Base-by-base conservation (phyloP, 2,888 invertebrate genomes). In the Xylocampa areola region DNA sequence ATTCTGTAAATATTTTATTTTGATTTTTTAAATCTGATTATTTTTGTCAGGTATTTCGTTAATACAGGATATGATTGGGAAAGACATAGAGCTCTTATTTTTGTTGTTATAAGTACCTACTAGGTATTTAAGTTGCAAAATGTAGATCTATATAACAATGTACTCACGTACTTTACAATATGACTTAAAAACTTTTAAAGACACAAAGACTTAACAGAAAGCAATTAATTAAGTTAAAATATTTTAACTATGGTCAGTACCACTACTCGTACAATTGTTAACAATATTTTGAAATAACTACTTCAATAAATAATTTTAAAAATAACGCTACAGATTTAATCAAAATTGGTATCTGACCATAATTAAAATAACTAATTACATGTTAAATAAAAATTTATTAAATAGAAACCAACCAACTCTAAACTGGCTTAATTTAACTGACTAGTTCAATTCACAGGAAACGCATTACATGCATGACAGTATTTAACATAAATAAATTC, bases 41-140 rank as follows among this genome's bases (percentile, higher is more conserved):
- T 69, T 76, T 78, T 80, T 81, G 73, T 90, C 93, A 93, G 93
- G 92, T 93, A 92, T 91, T 88, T 84, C 88, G 91, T 92, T 91
- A 44, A 65, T 79, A 81, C 68, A 81, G 85, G 93, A 93, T 94
- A 94, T 94, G 93, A 90, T 87, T 82, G 73, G 35, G 57, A 65
- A 61, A 68, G 59, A 71, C 63, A 44, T 63, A 57, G 52, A 53
- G 64, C 40, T 60, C 23, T 57, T 60, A 57, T 51, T 29, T 67
- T 69, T 64, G 27, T 59, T 62, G 25, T 53, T 62, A 36, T 52
- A 63, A 51, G 58, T 49, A 59, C n/a, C n/a, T n/a, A n/a, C 51
- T 66, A 68, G 54, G 47, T 63, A 55, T 68, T 67, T 57, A 67
- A 67, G 52, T 69, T 76, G 61, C 53, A 73, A 76, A 73, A 70